These are phyloP conservation scores for Enhydra lutris DNA, from an alignment of 2,113 vertebrate genomes.

Conservation along the genomic window DNA sequence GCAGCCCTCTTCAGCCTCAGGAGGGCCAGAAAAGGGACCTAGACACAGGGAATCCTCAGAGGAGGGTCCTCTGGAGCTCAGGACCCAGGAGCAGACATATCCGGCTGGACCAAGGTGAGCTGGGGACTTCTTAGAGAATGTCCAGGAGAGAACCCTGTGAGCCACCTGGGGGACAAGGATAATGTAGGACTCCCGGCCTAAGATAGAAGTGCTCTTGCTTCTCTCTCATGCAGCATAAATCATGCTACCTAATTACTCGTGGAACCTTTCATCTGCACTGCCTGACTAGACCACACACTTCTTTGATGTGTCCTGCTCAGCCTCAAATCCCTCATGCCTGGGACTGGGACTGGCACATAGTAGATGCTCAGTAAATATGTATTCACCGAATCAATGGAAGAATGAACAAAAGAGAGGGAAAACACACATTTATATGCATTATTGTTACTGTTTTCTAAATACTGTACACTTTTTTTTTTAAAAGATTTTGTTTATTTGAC, in stretches of 20 bases:
- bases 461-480: background rate
- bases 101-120: conserved; percentile 32
- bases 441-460: background rate
- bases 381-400: background rate
- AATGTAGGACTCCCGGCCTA: background rate
- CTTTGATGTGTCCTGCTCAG: background rate
- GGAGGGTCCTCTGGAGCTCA: background rate
- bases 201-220: background rate
- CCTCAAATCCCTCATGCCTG: background rate
- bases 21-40: background rate
- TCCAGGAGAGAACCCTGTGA: background rate
- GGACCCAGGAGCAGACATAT: background rate
- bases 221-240: fast-evolving
- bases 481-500: too few relatives aligned
- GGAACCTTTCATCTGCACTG: background rate
- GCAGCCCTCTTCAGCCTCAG: background rate
- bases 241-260: fast-evolving
- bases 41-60: background rate
- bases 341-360: background rate
- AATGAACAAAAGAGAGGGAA: background rate
- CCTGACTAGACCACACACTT: background rate
- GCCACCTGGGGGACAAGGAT: background rate
- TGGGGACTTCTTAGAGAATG: background rate
- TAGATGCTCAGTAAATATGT: background rate
- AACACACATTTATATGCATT: background rate